These are phyloP conservation scores for Azemiops feae DNA, from an alignment of 2,113 vertebrate genomes.

Conservation along the genomic window DNA sequence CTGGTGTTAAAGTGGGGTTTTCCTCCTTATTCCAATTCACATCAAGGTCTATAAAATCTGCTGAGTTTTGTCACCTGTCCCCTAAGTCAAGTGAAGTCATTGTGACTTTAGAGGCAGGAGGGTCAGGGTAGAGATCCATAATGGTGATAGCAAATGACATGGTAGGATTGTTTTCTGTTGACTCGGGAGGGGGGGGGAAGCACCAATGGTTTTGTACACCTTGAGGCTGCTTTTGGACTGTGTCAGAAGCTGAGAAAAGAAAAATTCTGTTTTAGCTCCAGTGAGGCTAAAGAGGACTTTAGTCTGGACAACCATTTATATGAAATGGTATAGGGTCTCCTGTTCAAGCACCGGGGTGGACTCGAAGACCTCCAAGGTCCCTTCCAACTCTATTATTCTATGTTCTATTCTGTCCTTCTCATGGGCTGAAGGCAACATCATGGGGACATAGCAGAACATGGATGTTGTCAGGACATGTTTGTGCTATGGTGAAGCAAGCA, in stretches of 20 bases:
- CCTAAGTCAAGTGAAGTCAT: neutral
- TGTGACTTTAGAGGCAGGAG: neutral
- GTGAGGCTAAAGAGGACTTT: neutral
- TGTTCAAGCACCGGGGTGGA: neutral
- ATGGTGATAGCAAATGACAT: neutral
- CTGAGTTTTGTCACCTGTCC: neutral
- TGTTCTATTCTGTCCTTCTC: neutral
- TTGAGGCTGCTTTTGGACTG: neutral
- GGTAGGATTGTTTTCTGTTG: neutral
- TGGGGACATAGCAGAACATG: neutral
- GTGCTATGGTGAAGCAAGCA: neutral
- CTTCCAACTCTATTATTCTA: neutral
- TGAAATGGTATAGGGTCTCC: neutral
- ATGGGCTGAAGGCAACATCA: neutral
- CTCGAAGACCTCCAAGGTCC: neutral
- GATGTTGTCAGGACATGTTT: neutral
- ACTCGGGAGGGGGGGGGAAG: neutral
- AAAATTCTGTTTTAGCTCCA: neutral
- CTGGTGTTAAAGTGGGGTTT: neutral
- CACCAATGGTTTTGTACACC: neutral
- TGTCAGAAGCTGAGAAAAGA: neutral
- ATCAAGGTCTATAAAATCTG: neutral
- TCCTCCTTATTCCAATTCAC: neutral
- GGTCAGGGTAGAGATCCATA: neutral
- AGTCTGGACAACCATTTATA: neutral